These are phyloP conservation scores for Microtus oregoni DNA, from an alignment of 2,113 vertebrate genomes.

Conservation along the genomic window DNA sequence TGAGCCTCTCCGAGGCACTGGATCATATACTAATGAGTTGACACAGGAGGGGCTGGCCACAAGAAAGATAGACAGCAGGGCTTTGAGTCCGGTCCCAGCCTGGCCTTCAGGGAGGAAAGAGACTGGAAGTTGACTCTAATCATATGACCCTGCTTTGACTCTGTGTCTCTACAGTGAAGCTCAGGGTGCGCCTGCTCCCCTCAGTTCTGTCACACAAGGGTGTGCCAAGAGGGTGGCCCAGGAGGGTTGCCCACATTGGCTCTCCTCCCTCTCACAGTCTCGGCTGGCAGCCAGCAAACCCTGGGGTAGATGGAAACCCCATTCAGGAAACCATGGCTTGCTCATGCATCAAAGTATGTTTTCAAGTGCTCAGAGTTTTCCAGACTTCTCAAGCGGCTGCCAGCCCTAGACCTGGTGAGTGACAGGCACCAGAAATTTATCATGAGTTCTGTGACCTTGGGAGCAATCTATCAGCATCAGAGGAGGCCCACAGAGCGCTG, in stretches of 20 bases:
- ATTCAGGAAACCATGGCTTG: background rate
- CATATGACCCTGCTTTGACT: rapidly evolving
- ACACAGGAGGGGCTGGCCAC: background rate
- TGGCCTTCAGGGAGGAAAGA: too few species aligned
- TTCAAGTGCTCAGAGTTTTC: background rate
- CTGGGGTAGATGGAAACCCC: rapidly evolving
- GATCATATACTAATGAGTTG: background rate
- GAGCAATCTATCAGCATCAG: background rate
- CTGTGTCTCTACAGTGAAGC: rapidly evolving
- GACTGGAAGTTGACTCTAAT: rapidly evolving
- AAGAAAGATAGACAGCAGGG: rapidly evolving
- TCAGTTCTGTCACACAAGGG: rapidly evolving
- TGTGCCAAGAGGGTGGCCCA: background rate
- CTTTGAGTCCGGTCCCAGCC: background rate
- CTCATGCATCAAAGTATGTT: background rate
- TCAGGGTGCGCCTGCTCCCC: rapidly evolving
- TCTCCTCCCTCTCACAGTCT: background rate
- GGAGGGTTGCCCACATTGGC: background rate
- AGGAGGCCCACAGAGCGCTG: rapidly evolving
- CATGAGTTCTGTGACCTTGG: background rate
- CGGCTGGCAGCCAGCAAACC: background rate
- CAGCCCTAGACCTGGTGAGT: background rate
- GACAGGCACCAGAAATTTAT: slow-evolving; percentile 23
- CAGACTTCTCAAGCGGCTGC: background rate
- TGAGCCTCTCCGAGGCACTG: background rate